phyloP scores from a whole-genome alignment of 2,888 invertebrate genomes.

The Pandemis corylana region DNA sequence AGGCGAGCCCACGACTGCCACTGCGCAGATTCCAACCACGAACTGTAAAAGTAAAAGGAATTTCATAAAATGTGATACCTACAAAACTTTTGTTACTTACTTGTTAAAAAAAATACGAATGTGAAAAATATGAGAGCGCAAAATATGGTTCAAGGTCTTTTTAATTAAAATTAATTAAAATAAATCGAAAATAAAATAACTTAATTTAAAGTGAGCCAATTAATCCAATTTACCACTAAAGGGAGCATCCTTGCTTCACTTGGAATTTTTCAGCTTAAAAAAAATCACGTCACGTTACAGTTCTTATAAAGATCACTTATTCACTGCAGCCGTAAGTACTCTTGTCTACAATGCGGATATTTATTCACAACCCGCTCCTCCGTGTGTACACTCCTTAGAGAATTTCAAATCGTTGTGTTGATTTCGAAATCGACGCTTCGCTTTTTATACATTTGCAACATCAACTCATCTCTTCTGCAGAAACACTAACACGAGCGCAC shows the following conservation, averaged over 20 bases:
- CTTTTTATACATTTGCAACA: conserved; percentile 83
- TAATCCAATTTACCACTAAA: conserved; percentile 59
- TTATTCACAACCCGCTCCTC: conserved; percentile 68
- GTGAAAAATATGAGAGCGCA: not conserved
- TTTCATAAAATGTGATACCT: conserved; percentile 31
- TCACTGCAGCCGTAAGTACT: conserved; percentile 53
- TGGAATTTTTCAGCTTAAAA: conserved; percentile 48
- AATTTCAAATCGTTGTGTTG: conserved; percentile 81
- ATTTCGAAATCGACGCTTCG: conserved; percentile 81
- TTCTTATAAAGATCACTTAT: conserved; percentile 63
- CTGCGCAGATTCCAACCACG: conserved; percentile 66
- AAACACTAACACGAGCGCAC: conserved; percentile 55
- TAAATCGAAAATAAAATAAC: not conserved
- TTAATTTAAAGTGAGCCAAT: conserved; percentile 26
- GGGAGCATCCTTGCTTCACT: conserved; percentile 72
- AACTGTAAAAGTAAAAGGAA: conserved; percentile 59
- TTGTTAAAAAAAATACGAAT: not conserved
- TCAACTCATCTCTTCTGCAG: conserved; percentile 75
- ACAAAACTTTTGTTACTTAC: not conserved
- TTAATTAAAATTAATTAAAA: not conserved
- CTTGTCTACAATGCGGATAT: conserved; percentile 74
- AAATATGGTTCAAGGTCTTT: not conserved
- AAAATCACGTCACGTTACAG: conserved; percentile 55
- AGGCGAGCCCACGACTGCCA: conserved; percentile 62
- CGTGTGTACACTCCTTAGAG: conserved; percentile 78